These are phyloP conservation scores for Lanistes nyassanus DNA, from an alignment of 1,140 invertebrate genomes.

Conservation along the genomic window DNA sequence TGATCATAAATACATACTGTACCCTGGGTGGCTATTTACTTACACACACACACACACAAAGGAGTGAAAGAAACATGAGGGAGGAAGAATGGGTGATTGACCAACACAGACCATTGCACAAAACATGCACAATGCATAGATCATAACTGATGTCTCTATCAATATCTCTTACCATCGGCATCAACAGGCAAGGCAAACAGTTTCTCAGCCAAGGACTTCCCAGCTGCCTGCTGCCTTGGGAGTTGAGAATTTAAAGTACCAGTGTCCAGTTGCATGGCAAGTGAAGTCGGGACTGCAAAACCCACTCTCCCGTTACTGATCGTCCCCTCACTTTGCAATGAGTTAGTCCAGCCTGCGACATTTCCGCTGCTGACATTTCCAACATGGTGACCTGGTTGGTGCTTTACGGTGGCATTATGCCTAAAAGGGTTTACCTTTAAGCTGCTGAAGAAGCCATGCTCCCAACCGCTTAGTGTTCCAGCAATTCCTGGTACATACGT, in stretches of 20 bases:
- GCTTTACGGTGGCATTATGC: not conserved
- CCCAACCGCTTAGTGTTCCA: constrained; percentile 11
- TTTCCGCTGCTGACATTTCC: not conserved
- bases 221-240: not conserved
- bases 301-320: not conserved
- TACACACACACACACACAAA: not conserved
- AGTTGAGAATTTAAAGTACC: not conserved
- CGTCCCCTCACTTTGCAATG: not conserved
- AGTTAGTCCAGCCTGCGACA: not conserved
- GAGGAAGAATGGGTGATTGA: not conserved
- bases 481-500: not conserved
- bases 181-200: not conserved
- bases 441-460: constrained; percentile 30
- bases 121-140: not conserved
- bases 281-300: not conserved
- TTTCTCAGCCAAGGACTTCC: not conserved
- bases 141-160: not conserved
- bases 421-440: constrained; percentile 28
- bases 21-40: not conserved
- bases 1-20: not conserved
- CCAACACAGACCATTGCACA: not conserved
- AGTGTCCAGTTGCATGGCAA: not conserved
- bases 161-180: not conserved
- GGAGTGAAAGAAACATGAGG: not conserved
- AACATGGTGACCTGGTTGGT: not conserved